Conservation (phyloP, 2,113 vertebrate species). For the Salvelinus fontinalis region DNA sequence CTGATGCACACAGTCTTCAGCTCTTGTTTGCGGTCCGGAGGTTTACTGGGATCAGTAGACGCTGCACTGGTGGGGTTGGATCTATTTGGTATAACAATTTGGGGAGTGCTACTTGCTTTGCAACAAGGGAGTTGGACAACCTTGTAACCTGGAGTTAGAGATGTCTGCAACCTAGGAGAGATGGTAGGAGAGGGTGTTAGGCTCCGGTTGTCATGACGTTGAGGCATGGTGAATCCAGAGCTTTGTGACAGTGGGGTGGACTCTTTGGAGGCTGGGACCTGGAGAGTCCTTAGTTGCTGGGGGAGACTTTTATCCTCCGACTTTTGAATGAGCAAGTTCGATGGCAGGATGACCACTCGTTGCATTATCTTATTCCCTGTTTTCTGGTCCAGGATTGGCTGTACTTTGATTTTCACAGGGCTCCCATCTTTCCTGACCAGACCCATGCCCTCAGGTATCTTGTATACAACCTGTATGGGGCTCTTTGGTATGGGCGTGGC, state of each 20-base stretch:
- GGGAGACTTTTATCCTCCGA: slow-evolving; percentile 10
- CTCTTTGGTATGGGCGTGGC: slow-evolving; percentile 64
- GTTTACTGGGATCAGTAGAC: slow-evolving; percentile 36
- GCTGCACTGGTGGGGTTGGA: slow-evolving; percentile 34
- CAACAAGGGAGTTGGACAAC: slow-evolving; percentile 14
- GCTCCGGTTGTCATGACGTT: slow-evolving; percentile 57
- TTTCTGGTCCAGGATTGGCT: slow-evolving; percentile 79
- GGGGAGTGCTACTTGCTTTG: slow-evolving; percentile 41
- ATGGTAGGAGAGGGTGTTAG: slow-evolving; percentile 33
- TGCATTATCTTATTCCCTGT: slow-evolving; percentile 82
- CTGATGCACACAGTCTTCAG: slow-evolving; percentile 94
- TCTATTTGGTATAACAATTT: slow-evolving; percentile 34
- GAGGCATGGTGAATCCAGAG: slow-evolving; percentile 61
- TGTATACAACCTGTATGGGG: slow-evolving; percentile 83
- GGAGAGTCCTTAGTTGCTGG: slow-evolving; percentile 36
- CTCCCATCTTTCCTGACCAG: slow-evolving; percentile 68
- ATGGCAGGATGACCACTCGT: slow-evolving; percentile 88
- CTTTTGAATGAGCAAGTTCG: slow-evolving; percentile 81
- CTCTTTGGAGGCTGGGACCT: slow-evolving; percentile 53
- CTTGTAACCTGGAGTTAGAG: slow-evolving; percentile 32
- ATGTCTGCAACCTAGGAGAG: slow-evolving; percentile 32
- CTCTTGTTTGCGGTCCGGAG: slow-evolving; percentile 83
- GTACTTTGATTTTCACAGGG: slow-evolving; percentile 81
- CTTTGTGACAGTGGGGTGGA: slow-evolving; percentile 52
- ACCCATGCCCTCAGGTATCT: slow-evolving; percentile 78